phyloP scores from a whole-genome alignment of 1,140 invertebrate species.

The Drosophila parabipectinata region DNA sequence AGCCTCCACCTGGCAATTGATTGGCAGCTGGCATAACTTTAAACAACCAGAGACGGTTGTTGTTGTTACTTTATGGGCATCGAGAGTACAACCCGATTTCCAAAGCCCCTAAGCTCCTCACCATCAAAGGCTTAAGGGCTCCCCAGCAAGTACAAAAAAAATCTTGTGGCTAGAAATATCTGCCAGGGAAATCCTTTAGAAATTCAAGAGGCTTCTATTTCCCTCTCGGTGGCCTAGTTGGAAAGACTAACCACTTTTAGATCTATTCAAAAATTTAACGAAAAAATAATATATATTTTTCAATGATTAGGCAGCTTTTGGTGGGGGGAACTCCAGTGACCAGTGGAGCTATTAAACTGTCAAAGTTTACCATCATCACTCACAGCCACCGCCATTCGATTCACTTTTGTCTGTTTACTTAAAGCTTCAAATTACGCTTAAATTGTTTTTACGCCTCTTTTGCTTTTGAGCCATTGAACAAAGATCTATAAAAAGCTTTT shows the following conservation, averaged over 20 bases:
- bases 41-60: slow-evolving; percentile 8
- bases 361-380: slow-evolving; percentile 69
- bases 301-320: slow-evolving; percentile 58
- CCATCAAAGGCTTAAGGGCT: slow-evolving; percentile 28
- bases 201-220: neutral
- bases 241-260: slow-evolving; percentile 23
- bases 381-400: slow-evolving; percentile 27
- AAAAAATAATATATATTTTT: slow-evolving; percentile 9
- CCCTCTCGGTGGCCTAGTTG: slow-evolving; percentile 32
- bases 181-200: too few relatives aligned
- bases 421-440: slow-evolving; percentile 79
- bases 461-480: slow-evolving; percentile 25
- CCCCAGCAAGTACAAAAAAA: too few relatives aligned
- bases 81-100: slow-evolving; percentile 35
- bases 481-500: slow-evolving; percentile 62
- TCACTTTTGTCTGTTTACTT: slow-evolving; percentile 62
- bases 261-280: slow-evolving; percentile 18
- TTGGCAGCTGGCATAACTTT: slow-evolving; percentile 45
- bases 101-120: slow-evolving; percentile 61
- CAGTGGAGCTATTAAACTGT: slow-evolving; percentile 67
- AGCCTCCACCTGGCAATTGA: slow-evolving; percentile 15
- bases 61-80: slow-evolving; percentile 21
- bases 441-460: slow-evolving; percentile 75
- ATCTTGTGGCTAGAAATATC: too few relatives aligned
- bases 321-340: slow-evolving; percentile 2